These are phyloP conservation scores for Stigmatopora nigra DNA, from an alignment of 2,113 vertebrate species.

Conservation along the genomic window DNA sequence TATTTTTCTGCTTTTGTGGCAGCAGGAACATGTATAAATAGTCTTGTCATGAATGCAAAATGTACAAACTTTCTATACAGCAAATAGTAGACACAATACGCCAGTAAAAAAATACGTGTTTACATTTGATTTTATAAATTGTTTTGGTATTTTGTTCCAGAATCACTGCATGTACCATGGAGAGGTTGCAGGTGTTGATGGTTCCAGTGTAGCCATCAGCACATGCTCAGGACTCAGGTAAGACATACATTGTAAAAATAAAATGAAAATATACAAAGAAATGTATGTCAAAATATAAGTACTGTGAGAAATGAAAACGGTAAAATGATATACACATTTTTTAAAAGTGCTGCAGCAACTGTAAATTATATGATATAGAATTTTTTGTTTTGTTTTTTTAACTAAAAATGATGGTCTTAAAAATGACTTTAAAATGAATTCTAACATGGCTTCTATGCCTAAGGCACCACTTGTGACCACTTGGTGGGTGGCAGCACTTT, in stretches of 20 bases:
- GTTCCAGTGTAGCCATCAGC: constrained; percentile 82
- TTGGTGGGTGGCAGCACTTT: constrained; percentile 39
- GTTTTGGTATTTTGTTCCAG: constrained; percentile 64
- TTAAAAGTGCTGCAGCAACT: too few species aligned
- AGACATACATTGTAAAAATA: constrained; percentile 27
- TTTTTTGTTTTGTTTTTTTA: too few species aligned
- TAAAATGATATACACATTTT: too few species aligned
- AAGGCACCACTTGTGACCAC: constrained; percentile 15
- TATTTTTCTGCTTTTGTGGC: constrained; percentile 14
- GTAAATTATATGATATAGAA: too few species aligned
- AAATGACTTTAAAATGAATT: constrained; percentile 18
- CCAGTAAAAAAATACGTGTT: neutral
- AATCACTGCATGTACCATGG: constrained; percentile 93
- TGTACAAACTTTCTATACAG: neutral
- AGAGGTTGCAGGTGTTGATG: constrained; percentile 65
- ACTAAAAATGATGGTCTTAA: too few species aligned
- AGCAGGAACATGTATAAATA: neutral
- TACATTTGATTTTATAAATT: constrained; percentile 3
- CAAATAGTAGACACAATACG: neutral
- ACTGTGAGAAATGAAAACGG: too few species aligned
- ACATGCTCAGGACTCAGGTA: constrained; percentile 86
- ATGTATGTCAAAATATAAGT: neutral
- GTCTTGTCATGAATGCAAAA: neutral
- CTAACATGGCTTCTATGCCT: constrained; percentile 26
- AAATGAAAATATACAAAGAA: neutral